Conservation (phyloP, 1,140 invertebrate species). For the Diprion similis region DNA sequence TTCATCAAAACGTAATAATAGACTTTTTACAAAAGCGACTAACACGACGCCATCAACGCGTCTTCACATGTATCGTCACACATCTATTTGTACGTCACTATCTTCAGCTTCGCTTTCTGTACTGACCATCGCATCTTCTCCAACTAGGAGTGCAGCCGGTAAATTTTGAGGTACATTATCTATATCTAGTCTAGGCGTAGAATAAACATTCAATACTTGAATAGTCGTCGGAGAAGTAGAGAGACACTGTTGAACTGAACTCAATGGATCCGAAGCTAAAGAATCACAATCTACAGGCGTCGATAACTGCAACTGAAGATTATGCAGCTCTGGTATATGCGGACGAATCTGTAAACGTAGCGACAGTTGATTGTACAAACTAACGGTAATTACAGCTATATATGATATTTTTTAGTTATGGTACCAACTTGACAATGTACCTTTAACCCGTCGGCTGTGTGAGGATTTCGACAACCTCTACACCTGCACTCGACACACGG, state of each 20-base stretch:
- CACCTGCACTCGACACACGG: constrained; percentile 88
- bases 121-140: constrained; percentile 59
- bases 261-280: constrained; percentile 50
- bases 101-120: constrained; percentile 60
- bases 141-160: constrained; percentile 59
- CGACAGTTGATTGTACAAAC: neutral
- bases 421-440: constrained; percentile 51
- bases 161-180: constrained; percentile 60
- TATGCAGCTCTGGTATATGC: constrained; percentile 68
- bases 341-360: constrained; percentile 66
- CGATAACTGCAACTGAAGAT: constrained; percentile 56
- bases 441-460: constrained; percentile 80
- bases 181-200: constrained; percentile 55
- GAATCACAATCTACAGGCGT: constrained; percentile 54
- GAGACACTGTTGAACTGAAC: constrained; percentile 52
- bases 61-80: constrained; percentile 52
- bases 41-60: constrained; percentile 10
- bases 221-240: constrained; percentile 58
- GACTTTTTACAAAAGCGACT: neutral
- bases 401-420: neutral
- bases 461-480: constrained; percentile 89
- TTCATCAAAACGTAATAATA: too few relatives aligned
- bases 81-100: constrained; percentile 61
- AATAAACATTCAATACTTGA: constrained; percentile 60
- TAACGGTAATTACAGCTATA: too few relatives aligned